Percentiles rank a stretch among this genome's conserved stretches.
Evolutionary conservation across 2,888 invertebrate genomes (phyloP).

Genomic region (Latheticus oryzae): DNA sequence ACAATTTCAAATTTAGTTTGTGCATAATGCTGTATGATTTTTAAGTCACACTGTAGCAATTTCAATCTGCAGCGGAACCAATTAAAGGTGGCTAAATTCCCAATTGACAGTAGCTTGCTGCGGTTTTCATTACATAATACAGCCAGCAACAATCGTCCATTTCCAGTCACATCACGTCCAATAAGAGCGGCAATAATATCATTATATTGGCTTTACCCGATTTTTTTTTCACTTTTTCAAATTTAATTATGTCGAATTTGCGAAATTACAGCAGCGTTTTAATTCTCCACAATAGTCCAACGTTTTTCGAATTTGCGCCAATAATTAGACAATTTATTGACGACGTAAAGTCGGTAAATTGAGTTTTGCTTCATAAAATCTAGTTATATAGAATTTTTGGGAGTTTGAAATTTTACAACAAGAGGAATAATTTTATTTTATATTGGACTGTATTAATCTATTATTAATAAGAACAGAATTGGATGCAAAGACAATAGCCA

Average conservation of each 20-base stretch:
- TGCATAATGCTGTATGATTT: too few relatives aligned
- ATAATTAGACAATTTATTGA: slow-evolving; percentile 26
- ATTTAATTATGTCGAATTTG: slow-evolving; percentile 44
- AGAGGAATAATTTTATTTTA: too few relatives aligned
- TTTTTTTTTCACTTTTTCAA: slow-evolving; percentile 44
- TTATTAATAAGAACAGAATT: too few relatives aligned
- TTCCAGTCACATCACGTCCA: slow-evolving; percentile 31
- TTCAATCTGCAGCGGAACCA: slow-evolving; percentile 25
- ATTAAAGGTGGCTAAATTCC: slow-evolving; percentile 33
- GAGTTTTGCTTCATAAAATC: too few relatives aligned
- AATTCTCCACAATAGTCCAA: slow-evolving; percentile 7
- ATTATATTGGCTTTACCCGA: slow-evolving; percentile 35
- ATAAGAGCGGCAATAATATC: slow-evolving; percentile 25
- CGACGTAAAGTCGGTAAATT: slow-evolving; percentile 21
- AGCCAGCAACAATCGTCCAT: slow-evolving; percentile 24
- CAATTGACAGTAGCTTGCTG: slow-evolving; percentile 36
- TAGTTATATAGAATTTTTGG: too few relatives aligned
- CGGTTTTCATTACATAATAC: slow-evolving; percentile 40
- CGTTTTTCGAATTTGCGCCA: slow-evolving; percentile 26
- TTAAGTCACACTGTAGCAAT: too few relatives aligned
- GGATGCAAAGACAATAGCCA: too few relatives aligned
- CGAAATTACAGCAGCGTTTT: slow-evolving; percentile 38
- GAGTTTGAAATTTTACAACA: too few relatives aligned
- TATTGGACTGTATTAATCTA: too few relatives aligned
- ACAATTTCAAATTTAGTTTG: too few relatives aligned